Conservation (phyloP, 2,797 vertebrate genomes). For the Peromyscus melanophrys region DNA sequence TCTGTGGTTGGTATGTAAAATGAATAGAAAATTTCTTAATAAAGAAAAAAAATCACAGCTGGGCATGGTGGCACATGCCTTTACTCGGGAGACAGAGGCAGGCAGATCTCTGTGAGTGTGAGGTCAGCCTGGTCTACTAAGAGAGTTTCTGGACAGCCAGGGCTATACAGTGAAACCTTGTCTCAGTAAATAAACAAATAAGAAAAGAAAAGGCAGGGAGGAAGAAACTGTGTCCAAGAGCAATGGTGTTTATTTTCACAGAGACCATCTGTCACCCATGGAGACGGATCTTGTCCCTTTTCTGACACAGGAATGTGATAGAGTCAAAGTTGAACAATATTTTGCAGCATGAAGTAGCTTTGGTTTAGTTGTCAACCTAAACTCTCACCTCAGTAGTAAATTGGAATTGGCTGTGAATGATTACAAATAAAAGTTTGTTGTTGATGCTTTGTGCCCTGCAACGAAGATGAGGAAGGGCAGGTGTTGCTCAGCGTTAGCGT, state of each 20-base stretch:
- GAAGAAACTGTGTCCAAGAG: not conserved
- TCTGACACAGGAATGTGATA: slow-evolving; percentile 49
- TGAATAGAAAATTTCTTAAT: too few relatives aligned
- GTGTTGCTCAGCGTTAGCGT: slow-evolving; percentile 36
- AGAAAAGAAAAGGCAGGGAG: not conserved
- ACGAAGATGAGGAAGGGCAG: slow-evolving; percentile 63
- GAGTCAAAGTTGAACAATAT: slow-evolving; percentile 52
- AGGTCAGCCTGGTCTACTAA: not conserved
- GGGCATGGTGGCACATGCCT: not conserved
- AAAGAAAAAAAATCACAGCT: too few relatives aligned
- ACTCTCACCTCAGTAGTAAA: slow-evolving; percentile 50
- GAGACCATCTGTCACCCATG: not conserved
- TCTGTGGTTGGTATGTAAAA: too few relatives aligned
- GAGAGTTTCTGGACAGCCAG: too few relatives aligned
- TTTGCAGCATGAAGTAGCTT: not conserved
- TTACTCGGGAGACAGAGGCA: not conserved
- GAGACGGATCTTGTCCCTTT: not conserved
- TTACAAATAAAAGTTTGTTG: slow-evolving; percentile 71
- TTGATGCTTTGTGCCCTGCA: slow-evolving; percentile 46
- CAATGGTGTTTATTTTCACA: slow-evolving; percentile 46
- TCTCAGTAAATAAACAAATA: not conserved
- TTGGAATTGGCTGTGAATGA: slow-evolving; percentile 39
- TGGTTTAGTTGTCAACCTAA: slow-evolving; percentile 56
- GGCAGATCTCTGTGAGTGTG: not conserved
- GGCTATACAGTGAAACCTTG: not conserved